These are phyloP conservation scores for Dasyornis broadbenti DNA, from an alignment of 2,113 vertebrate species.

Conservation along the genomic window DNA sequence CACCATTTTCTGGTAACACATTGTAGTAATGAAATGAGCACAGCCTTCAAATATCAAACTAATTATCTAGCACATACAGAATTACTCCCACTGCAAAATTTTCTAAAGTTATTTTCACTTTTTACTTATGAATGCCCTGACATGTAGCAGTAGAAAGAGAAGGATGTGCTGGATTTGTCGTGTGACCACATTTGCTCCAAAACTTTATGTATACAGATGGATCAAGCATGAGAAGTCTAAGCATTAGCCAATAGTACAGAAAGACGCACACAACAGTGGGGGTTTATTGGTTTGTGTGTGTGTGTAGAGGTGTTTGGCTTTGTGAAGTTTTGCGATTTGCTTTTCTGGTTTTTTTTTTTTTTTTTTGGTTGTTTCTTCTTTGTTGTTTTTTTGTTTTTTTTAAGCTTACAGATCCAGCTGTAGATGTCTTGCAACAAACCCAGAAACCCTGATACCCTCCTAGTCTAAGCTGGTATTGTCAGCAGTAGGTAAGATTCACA, in stretches of 20 bases:
- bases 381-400: not conserved
- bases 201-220: rapidly evolving
- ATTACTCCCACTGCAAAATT: not conserved
- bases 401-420: not conserved
- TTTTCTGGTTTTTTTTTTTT: not conserved
- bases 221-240: not conserved
- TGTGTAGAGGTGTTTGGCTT: not conserved
- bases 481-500: not conserved
- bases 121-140: not conserved
- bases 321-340: not conserved
- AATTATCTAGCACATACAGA: not conserved
- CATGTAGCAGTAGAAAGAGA: rapidly evolving
- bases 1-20: not conserved
- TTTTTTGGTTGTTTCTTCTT: not conserved
- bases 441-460: not conserved
- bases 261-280: rapidly evolving
- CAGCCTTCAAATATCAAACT: not conserved
- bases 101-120: not conserved
- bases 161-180: not conserved
- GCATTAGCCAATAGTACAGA: not conserved
- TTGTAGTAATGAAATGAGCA: not conserved
- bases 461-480: not conserved
- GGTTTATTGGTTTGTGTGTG: not conserved
- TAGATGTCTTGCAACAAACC: not conserved
- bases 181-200: rapidly evolving